Conservation (phyloP, 2,888 invertebrate genomes). For the Poecilobothrus nobilitatus region DNA sequence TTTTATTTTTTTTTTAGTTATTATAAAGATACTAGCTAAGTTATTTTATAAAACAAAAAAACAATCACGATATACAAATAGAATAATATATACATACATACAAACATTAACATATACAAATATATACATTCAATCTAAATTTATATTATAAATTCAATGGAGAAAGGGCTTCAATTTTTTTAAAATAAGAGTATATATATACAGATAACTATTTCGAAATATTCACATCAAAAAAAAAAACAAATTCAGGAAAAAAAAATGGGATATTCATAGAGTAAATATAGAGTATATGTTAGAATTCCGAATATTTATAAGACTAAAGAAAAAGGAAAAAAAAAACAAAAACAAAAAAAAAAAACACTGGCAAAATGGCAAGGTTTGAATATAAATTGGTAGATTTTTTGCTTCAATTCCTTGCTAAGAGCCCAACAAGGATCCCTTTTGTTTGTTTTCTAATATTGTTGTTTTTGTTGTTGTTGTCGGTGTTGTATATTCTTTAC, state of each 20-base stretch:
- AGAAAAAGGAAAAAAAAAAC: no score
- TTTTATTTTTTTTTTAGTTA: no score
- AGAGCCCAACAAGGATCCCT: slow-evolving; percentile 12
- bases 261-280: no score
- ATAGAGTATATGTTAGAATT: background rate
- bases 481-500: background rate
- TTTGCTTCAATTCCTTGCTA: slow-evolving; percentile 21
- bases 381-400: slow-evolving; percentile 24
- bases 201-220: no score
- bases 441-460: background rate
- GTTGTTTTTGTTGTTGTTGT: no score
- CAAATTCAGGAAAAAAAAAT: no score
- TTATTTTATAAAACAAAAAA: no score
- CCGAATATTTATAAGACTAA: no score
- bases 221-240: no score
- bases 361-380: slow-evolving; percentile 20
- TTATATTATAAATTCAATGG: background rate
- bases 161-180: background rate
- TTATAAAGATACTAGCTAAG: no score
- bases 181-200: background rate
- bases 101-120: background rate
- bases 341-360: background rate
- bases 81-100: no score
- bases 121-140: background rate
- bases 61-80: no score